Evolutionary conservation across 2,113 vertebrate species (phyloP).

Genomic region (Marmota flaviventris): DNA sequence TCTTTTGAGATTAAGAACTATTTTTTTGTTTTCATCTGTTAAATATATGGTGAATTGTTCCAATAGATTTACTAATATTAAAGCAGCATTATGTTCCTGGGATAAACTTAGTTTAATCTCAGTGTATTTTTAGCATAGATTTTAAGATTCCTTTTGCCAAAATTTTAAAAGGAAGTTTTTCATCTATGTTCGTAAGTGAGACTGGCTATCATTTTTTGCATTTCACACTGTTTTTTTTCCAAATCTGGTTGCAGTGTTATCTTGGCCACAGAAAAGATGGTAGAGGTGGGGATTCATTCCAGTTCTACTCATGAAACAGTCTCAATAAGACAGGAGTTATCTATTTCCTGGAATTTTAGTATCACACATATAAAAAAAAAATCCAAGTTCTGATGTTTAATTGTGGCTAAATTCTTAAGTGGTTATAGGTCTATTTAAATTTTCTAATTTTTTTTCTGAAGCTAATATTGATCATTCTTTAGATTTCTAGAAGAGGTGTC

Average conservation of each 20-base stretch:
- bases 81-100: background rate
- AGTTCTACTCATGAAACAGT: background rate
- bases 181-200: background rate
- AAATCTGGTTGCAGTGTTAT: background rate
- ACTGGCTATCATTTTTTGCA: background rate
- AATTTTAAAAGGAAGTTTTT: background rate
- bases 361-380: slow-evolving; percentile 3
- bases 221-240: background rate
- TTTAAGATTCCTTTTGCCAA: slow-evolving; percentile 10
- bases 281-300: background rate
- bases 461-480: background rate
- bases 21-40: slow-evolving; percentile 12
- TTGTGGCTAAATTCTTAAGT: background rate
- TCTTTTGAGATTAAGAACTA: background rate
- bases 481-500: background rate
- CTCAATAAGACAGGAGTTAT: background rate
- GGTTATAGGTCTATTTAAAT: background rate
- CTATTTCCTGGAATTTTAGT: background rate
- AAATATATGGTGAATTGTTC: background rate
- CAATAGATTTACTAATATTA: background rate
- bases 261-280: background rate
- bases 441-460: slow-evolving; percentile 11
- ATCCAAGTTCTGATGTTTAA: background rate
- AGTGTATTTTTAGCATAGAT: background rate
- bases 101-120: background rate